A percentile compares a stretch with the other conserved stretches of the same genome.
Evolutionary conservation across 2,113 vertebrate genomes (phyloP).

Genomic region (Murina feae): DNA sequence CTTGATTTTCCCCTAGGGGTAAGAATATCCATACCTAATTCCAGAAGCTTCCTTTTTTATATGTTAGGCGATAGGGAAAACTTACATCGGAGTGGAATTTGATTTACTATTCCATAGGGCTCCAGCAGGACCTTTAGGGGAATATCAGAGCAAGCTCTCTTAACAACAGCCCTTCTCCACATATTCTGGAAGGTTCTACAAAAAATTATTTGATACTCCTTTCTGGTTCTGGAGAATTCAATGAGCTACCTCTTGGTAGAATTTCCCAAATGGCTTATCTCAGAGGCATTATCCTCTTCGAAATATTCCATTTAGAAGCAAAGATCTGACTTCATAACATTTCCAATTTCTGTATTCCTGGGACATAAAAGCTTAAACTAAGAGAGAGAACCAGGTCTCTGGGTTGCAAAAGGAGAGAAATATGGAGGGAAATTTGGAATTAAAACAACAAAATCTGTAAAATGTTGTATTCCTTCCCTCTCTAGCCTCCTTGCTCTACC

Average conservation of each 20-base stretch:
- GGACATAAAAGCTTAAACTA: neutral
- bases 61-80: neutral
- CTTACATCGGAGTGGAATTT: neutral
- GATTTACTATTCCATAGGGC: slow-evolving; percentile 46
- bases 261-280: neutral
- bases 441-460: neutral
- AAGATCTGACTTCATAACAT: neutral
- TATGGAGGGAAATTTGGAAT: neutral
- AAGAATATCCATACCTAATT: slow-evolving; percentile 1
- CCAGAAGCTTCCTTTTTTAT: slow-evolving; percentile 47
- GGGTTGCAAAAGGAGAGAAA: neutral
- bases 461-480: neutral
- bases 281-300: neutral
- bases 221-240: neutral
- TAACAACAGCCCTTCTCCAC: neutral
- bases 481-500: neutral
- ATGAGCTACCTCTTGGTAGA: neutral
- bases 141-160: neutral
- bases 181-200: neutral
- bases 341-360: neutral
- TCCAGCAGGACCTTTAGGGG: neutral
- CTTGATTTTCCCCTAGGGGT: slow-evolving; percentile 21
- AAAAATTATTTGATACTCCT: neutral
- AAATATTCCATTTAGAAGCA: neutral
- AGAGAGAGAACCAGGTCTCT: neutral